Percentiles rank a stretch among this genome's conserved stretches.
Evolutionary conservation across 2,113 vertebrate species (phyloP).

Genomic region (Hippocampus mohnikei): DNA sequence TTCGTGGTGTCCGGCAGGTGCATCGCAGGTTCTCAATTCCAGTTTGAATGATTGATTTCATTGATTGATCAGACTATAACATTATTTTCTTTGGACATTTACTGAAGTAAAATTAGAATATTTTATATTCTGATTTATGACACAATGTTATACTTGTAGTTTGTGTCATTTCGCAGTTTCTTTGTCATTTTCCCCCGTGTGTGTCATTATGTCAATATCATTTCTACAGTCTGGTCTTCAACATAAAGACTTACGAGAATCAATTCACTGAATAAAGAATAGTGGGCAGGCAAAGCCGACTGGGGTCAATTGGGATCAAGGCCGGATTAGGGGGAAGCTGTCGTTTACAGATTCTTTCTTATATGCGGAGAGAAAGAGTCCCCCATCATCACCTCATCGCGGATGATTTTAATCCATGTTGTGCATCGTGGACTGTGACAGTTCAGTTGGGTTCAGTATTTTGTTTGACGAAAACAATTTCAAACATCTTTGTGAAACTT

Average conservation of each 20-base stretch:
- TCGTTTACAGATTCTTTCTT: constrained; percentile 49
- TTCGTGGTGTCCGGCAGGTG: constrained; percentile 5
- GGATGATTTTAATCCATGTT: not conserved
- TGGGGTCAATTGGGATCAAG: constrained; percentile 30
- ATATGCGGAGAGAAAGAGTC: not conserved
- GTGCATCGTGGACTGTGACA: not conserved
- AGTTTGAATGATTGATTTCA: not conserved
- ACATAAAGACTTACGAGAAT: constrained; percentile 55
- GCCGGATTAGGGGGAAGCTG: constrained; percentile 56
- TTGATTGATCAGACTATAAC: not conserved
- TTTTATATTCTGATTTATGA: not conserved
- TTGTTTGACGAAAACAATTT: not conserved
- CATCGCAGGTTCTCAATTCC: not conserved
- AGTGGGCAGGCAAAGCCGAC: not conserved
- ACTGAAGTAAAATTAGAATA: not conserved
- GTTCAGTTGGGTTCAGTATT: not conserved
- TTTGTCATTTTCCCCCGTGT: not conserved
- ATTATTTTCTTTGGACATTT: too few species aligned
- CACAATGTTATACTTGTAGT: not conserved
- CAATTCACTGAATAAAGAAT: constrained; percentile 42
- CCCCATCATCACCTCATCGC: not conserved
- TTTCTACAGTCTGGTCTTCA: constrained; percentile 54
- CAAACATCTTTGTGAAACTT: not conserved
- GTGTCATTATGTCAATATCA: constrained; percentile 27
- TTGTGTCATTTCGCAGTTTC: not conserved